These are phyloP conservation scores for Agrilus planipennis DNA, from an alignment of 1,140 invertebrate species.

Conservation along the genomic window DNA sequence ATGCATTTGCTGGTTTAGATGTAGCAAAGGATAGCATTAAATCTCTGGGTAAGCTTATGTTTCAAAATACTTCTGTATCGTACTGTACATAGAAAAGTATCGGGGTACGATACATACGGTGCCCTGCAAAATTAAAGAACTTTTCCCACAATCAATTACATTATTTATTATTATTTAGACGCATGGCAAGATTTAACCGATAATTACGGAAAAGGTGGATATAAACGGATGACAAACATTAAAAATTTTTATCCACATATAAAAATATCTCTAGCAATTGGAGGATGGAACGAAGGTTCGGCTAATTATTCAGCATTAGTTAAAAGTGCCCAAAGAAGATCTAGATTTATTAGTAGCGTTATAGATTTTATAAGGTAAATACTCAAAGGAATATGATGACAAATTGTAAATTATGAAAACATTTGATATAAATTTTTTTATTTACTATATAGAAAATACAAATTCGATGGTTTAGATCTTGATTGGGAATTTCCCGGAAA, in stretches of 20 bases:
- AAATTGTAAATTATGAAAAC: neutral
- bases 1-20: slow-evolving; percentile 54
- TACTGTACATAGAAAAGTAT: neutral
- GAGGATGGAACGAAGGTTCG: slow-evolving; percentile 82
- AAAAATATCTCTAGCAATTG: slow-evolving; percentile 68
- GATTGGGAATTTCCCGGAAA: slow-evolving; percentile 76
- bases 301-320: slow-evolving; percentile 67
- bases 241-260: slow-evolving; percentile 58
- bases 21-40: slow-evolving; percentile 49
- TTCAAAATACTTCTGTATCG: neutral
- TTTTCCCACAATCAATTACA: slow-evolving; percentile 12
- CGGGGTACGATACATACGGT: neutral
- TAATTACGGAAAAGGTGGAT: slow-evolving; percentile 59
- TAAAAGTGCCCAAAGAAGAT: slow-evolving; percentile 40
- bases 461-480: slow-evolving; percentile 74
- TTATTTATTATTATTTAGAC: no score
- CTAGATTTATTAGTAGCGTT: slow-evolving; percentile 51
- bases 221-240: slow-evolving; percentile 51
- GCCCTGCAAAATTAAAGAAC: neutral
- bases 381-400: neutral
- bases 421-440: neutral
- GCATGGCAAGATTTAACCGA: slow-evolving; percentile 64
- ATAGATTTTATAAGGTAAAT: slow-evolving; percentile 48
- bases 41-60: slow-evolving; percentile 40
- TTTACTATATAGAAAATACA: slow-evolving; percentile 42